Evolutionary conservation across 2,888 invertebrate genomes (phyloP), one percentile per base, ranked within the genome.

Genomic region (Tethea ocularis): DNA sequence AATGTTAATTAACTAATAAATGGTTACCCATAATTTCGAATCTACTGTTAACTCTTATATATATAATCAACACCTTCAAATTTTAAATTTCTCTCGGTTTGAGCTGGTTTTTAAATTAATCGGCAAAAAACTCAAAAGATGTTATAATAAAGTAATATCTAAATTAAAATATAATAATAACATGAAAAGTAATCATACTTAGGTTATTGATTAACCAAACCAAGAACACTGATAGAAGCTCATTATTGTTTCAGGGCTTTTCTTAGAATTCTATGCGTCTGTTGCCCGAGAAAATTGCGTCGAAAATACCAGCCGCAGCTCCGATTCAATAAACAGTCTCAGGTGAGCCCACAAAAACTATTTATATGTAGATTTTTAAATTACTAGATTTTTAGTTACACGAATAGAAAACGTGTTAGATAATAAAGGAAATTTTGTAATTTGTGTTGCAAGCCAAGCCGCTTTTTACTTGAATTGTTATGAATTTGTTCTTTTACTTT

Each of bases 231-330:
- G 10, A 54, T 51, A 59, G n/a, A 24, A 55, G 52, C 38, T 65
- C 61, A 71, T 67, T 73, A 70, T 87, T 88, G 88, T 93, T 95
- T 23, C 96, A 98, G 98, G 89, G 99, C 99, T 22, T 99, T 99
- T 87, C 95, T 97, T 60, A 95, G 98, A 81, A 97, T 99, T 76
- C 91, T 99, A 62, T 98, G 98, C 91, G 96, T 96, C 54, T 98
- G 98, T 91, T 98, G 97, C 88, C 97, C 97, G 1, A 94, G 97
- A 72, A 96, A 96, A 81, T 94, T 97, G 74, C 94, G 96, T 71
- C 94, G 96, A 83, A 96, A 96, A 89, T 97, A 97, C 89, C 96
- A 97, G 82, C 96, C 97, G 23, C 97, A 97, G 71, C 96, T 97
- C 82, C 95, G 97, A 72, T 97, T 97, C 83, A 97, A 69, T 65